Conservation (phyloP, 2,797 vertebrate genomes). For the Eulemur albifrons region DNA sequence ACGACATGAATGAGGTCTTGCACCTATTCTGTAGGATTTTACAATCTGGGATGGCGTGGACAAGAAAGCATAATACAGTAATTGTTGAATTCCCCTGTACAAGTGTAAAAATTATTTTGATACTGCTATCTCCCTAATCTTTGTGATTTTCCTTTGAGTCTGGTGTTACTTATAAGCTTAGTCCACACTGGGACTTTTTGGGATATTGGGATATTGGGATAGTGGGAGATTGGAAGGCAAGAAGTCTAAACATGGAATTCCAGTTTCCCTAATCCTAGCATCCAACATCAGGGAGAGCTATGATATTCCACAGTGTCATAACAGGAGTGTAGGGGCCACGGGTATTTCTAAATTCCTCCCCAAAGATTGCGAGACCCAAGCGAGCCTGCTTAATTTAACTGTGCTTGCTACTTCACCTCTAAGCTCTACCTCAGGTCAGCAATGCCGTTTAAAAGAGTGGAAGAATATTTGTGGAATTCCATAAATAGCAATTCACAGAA, state of each 20-base stretch:
- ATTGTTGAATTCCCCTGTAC: not conserved
- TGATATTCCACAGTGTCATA: not conserved
- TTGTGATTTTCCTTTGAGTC: not conserved
- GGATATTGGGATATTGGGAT: not conserved
- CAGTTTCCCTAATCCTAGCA: rapidly evolving
- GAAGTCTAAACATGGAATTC: not conserved
- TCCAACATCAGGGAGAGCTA: not conserved
- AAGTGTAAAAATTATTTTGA: not conserved
- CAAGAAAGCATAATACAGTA: not conserved
- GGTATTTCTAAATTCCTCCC: not conserved
- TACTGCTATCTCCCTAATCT: not conserved
- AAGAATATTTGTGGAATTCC: not conserved
- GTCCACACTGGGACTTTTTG: not conserved
- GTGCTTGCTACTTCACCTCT: not conserved
- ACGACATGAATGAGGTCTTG: not conserved
- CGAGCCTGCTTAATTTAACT: not conserved
- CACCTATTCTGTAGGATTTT: not conserved
- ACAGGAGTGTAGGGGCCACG: rapidly evolving
- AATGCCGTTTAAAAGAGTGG: not conserved
- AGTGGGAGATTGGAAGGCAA: too few relatives aligned
- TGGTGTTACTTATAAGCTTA: not conserved
- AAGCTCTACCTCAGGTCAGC: not conserved
- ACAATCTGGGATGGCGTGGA: not conserved
- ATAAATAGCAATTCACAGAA: not conserved
- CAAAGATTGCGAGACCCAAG: not conserved